Percentiles rank a stretch among this genome's conserved stretches.
Conservation (phyloP, 2,797 vertebrate genomes). For the Lithobates sylvaticus region DNA sequence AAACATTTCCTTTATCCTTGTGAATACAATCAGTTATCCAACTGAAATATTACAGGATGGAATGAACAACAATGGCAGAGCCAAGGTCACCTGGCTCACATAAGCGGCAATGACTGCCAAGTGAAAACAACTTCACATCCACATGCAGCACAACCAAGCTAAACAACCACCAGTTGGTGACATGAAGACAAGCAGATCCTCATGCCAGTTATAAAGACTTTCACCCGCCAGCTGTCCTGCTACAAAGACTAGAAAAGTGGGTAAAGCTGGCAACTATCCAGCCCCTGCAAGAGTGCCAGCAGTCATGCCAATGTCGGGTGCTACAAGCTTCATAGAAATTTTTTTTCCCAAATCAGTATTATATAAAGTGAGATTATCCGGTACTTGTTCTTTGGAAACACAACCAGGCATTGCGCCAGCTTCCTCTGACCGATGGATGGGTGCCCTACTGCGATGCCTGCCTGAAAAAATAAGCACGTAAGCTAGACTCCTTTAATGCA, state of each 20-base stretch:
- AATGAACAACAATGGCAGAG: slow-evolving; percentile 9
- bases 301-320: no score
- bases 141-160: neutral
- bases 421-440: no score
- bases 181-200: neutral
- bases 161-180: neutral
- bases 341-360: no score
- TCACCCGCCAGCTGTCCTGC: neutral
- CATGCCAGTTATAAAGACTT: neutral
- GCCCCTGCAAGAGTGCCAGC: no score
- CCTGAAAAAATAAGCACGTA: no score
- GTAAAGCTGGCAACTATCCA: neutral
- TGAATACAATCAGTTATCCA: slow-evolving; percentile 26
- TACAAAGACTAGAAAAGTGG: no score
- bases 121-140: neutral
- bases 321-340: no score
- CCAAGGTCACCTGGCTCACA: slow-evolving; percentile 5
- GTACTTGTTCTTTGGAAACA: no score
- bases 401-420: no score
- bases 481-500: no score
- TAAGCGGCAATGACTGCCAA: neutral
- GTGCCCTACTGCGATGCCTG: no score
- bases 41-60: slow-evolving; percentile 3
- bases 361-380: no score
- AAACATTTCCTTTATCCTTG: slow-evolving; percentile 13